Evolutionary conservation across 2,113 vertebrate genomes (phyloP).

Genomic region (Nansenia antarctica): DNA sequence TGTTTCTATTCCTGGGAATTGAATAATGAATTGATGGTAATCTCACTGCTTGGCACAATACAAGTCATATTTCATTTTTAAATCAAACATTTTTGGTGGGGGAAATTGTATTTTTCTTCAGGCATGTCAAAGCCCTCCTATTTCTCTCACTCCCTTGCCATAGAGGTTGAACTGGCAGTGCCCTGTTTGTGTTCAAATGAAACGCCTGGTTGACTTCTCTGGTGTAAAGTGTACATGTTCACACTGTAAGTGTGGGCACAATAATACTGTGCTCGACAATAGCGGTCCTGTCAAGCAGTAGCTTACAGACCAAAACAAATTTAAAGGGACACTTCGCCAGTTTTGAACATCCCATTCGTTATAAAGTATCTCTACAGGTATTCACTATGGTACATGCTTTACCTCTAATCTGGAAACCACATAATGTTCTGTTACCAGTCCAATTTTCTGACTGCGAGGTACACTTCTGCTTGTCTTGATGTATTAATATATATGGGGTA

Average conservation of each 20-base stretch:
- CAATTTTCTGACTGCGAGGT: background rate
- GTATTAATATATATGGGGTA: background rate
- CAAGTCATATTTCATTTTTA: conserved; percentile 41
- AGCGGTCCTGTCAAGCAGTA: no score
- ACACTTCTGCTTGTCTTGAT: background rate
- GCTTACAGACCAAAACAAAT: no score
- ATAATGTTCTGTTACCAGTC: background rate
- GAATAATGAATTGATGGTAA: conserved; percentile 31
- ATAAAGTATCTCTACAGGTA: no score
- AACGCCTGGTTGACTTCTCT: background rate
- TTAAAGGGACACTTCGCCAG: no score
- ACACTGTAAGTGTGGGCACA: background rate
- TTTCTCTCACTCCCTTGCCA: background rate
- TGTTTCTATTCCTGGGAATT: conserved; percentile 41
- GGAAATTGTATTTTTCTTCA: conserved; percentile 30
- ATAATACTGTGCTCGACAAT: no score
- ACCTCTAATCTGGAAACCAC: no score
- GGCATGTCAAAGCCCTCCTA: conserved; percentile 16
- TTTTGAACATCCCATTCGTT: no score
- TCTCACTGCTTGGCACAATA: conserved; percentile 40
- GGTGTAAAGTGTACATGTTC: background rate
- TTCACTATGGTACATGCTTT: no score
- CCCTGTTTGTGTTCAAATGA: background rate
- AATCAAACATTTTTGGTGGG: conserved; percentile 33
- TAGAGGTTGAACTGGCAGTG: background rate